phyloP scores from a whole-genome alignment of 2,888 invertebrate genomes.

The Acanthopleura granulata region DNA sequence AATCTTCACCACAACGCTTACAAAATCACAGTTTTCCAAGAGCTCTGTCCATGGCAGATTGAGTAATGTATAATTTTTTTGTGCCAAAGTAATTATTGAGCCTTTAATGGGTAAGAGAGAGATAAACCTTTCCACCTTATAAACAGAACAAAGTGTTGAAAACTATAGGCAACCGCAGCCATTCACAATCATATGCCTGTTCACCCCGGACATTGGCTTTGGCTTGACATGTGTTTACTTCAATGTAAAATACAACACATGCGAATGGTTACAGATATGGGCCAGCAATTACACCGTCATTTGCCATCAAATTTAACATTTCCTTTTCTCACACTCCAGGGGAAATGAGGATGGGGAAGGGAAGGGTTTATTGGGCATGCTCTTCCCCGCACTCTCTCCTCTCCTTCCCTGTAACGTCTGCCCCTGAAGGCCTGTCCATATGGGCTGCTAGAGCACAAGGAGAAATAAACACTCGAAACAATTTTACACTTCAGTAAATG shows the following conservation, averaged over 20 bases:
- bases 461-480: slow-evolving; percentile 12
- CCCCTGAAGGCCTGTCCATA: not conserved
- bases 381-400: not conserved
- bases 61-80: too few species aligned
- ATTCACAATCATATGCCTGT: not conserved
- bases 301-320: slow-evolving; percentile 8
- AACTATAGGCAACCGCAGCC: not conserved
- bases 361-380: not conserved
- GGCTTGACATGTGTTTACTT: slow-evolving; percentile 10
- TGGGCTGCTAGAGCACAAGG: not conserved
- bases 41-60: too few species aligned
- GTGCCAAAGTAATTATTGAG: too few species aligned
- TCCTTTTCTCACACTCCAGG: slow-evolving; percentile 8
- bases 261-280: not conserved
- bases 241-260: slow-evolving; percentile 18
- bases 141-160: too few species aligned
- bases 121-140: too few species aligned
- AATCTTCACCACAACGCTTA: too few species aligned
- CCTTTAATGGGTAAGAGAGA: too few species aligned
- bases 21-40: too few species aligned
- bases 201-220: not conserved
- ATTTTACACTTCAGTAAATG: slow-evolving; percentile 18
- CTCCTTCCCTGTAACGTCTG: not conserved
- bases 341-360: not conserved
- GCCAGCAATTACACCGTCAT: slow-evolving; percentile 1